Evolutionary conservation across 2,113 vertebrate species (phyloP).

Genomic region (Gobio gobio): DNA sequence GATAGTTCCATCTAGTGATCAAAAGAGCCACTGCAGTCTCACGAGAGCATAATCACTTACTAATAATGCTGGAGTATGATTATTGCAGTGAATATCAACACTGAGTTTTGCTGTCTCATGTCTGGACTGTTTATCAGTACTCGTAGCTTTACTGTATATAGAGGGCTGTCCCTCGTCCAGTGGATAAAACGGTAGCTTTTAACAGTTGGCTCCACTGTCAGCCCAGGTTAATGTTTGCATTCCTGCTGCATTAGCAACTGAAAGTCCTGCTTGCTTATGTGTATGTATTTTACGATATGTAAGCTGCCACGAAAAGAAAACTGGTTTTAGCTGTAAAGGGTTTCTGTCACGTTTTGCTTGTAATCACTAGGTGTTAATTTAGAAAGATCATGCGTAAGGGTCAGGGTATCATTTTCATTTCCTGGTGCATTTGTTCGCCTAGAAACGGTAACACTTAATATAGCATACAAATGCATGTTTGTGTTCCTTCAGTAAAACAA

Average conservation of each 20-base stretch:
- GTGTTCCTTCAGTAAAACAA: not conserved
- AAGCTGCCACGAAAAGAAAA: not conserved
- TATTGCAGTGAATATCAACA: not conserved
- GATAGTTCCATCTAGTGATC: slow-evolving; percentile 23
- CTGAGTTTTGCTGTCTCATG: not conserved
- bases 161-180: not conserved
- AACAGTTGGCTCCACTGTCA: slow-evolving; percentile 68
- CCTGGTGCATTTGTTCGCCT: not conserved
- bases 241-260: slow-evolving; percentile 59
- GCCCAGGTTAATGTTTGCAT: slow-evolving; percentile 64
- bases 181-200: slow-evolving; percentile 52
- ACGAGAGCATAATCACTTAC: too few species aligned
- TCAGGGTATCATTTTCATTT: not conserved
- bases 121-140: not conserved
- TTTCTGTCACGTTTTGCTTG: not conserved
- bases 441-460: not conserved
- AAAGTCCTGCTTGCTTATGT: slow-evolving; percentile 7
- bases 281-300: slow-evolving; percentile 34
- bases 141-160: not conserved
- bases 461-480: not conserved
- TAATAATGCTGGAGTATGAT: not conserved
- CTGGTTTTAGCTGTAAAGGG: not conserved
- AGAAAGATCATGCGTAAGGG: not conserved
- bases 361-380: not conserved
- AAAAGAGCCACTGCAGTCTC: not conserved